Evolutionary conservation across 1,140 invertebrate genomes (phyloP), one percentile per base, ranked within the genome.

Genomic region (Bombus haemorrhoidalis): DNA sequence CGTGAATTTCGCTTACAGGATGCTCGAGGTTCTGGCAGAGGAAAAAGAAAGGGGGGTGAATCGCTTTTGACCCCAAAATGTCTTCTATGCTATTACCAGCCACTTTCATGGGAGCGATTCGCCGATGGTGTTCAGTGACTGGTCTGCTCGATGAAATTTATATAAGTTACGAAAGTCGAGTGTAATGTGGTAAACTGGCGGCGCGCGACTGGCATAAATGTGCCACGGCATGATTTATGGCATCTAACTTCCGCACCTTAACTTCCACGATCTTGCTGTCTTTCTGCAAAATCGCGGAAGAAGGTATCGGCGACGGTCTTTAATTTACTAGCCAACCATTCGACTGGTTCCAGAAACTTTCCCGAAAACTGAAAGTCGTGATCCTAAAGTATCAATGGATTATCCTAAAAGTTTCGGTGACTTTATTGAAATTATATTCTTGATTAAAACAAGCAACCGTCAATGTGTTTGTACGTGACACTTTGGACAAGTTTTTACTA

Each of bases 101-200:
- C 69, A 86, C 71, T 89, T 86, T 89, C 78, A n/a, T 64, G 15
- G 62, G 18, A 43, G 43, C 39, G 73, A 68, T 83, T 81, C 84
- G 79, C 28, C 66, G 74, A 86, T 82, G 83, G 28, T 69, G 87
- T 57, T 86, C 41, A 68, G 66, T 77, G 82, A 72, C 80, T 32
- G n/a, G 32, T 6, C 32, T 8, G 37, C 22, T 32, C 47, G 64
- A 88, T 92, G 87, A 92, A 93, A 93, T 92, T 93, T 91, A 92
- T 92, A 92, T 91, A 93, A 93, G 86, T 92, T 88, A 88, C 85
- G 87, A 93, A 75, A 93, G 90, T 92, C 91, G 90, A 92, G 89
- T 90, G 91, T 92, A 93, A 93, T 90, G 91, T 90, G 90, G 91
- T 89, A 93, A 93, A 92, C 87, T 87, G 91, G 89, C 71, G 86